Percentiles rank a stretch among this genome's conserved stretches.
Conservation (phyloP, 2,797 vertebrate genomes). For the Heteromormyrus szaboi region DNA sequence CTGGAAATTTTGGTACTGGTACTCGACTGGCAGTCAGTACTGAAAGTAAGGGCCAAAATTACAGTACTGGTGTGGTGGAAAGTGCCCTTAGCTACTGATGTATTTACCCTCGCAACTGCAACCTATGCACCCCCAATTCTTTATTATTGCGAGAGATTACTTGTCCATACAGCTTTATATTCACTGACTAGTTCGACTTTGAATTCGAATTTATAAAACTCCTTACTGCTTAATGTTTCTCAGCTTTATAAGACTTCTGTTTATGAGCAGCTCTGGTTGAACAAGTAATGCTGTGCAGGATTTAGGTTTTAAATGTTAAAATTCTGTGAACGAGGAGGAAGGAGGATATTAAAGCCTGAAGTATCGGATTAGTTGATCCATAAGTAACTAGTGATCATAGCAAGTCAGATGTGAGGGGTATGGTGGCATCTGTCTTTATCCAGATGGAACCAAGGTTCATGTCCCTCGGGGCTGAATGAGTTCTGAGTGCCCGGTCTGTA, state of each 20-base stretch:
- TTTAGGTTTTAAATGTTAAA: background rate
- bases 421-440: background rate
- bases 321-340: background rate
- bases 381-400: background rate
- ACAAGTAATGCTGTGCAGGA: background rate
- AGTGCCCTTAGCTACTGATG: background rate
- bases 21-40: background rate
- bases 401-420: background rate
- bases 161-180: background rate
- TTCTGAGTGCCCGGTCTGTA: background rate
- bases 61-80: background rate
- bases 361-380: background rate
- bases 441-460: background rate
- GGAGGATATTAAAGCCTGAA: background rate
- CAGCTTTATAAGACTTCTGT: background rate
- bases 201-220: background rate
- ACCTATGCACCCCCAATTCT: background rate
- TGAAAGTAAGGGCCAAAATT: background rate
- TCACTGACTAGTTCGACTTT: background rate
- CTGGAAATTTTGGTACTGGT: background rate
- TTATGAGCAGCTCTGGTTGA: background rate
- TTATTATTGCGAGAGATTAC: background rate
- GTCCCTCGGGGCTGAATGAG: background rate
- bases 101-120: background rate
- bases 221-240: background rate